Evolutionary conservation across 2,888 invertebrate species (phyloP).

Genomic region (Cheilosia urbana): DNA sequence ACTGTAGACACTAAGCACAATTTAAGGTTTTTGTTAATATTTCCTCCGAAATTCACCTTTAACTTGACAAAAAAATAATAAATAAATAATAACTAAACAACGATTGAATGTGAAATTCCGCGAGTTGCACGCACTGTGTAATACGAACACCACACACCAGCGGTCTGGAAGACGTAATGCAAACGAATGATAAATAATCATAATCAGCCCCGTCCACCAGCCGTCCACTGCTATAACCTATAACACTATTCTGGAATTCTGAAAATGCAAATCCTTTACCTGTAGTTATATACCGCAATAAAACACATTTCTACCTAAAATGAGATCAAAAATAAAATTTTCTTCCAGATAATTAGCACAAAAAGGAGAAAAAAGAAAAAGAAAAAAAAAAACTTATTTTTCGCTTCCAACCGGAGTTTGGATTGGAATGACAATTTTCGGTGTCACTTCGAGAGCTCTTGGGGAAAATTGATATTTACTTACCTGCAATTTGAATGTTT

Average conservation of each 20-base stretch:
- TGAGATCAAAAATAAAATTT: slow-evolving; percentile 3
- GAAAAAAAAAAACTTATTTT: not conserved
- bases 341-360: slow-evolving; percentile 25
- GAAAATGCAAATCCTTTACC: not conserved
- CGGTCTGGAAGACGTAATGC: slow-evolving; percentile 22
- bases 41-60: no score
- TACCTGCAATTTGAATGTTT: slow-evolving; percentile 56
- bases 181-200: slow-evolving; percentile 36
- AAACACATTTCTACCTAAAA: not conserved
- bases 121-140: not conserved
- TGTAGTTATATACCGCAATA: not conserved
- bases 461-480: slow-evolving; percentile 58
- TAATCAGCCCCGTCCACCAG: slow-evolving; percentile 4
- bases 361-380: slow-evolving; percentile 3
- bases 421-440: slow-evolving; percentile 33
- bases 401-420: slow-evolving; percentile 21
- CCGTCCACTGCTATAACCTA: not conserved
- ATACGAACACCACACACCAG: not conserved
- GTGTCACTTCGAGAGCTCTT: slow-evolving; percentile 26
- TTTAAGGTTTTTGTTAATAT: no score
- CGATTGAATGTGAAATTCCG: slow-evolving; percentile 4
- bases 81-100: not conserved
- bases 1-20: no score
- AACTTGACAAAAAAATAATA: no score
- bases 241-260: not conserved